phyloP scores from a whole-genome alignment of 2,888 invertebrate genomes.

The Biston betularia region DNA sequence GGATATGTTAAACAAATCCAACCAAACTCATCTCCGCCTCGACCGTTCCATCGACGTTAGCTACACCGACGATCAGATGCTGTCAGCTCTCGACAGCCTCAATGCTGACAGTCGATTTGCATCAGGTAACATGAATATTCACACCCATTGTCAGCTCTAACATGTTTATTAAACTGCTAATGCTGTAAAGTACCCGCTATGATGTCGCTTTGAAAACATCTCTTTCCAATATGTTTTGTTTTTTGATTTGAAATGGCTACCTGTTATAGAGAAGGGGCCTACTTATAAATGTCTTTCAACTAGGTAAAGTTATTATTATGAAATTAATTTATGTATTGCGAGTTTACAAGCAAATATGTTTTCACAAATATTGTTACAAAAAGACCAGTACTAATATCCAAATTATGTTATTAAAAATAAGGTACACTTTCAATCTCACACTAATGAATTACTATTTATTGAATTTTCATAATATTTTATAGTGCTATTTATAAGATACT shows the following conservation, averaged over 20 bases:
- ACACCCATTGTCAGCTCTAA: not conserved
- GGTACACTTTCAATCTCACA: too few relatives aligned
- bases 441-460: too few relatives aligned
- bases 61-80: conserved; percentile 80
- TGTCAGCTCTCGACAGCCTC: conserved; percentile 71
- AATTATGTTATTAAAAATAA: not conserved
- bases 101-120: conserved; percentile 70
- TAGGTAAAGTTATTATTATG: too few relatives aligned
- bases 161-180: not conserved
- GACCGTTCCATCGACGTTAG: conserved; percentile 79
- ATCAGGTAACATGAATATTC: conserved; percentile 56
- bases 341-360: too few relatives aligned
- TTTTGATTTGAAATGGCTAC: not conserved
- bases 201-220: not conserved
- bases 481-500: too few relatives aligned
- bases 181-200: not conserved
- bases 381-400: not conserved
- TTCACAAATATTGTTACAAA: not conserved
- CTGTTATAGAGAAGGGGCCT: not conserved
- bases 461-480: too few relatives aligned
- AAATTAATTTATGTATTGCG: too few relatives aligned
- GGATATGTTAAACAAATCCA: conserved; percentile 74
- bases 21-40: conserved; percentile 63
- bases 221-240: too few relatives aligned
- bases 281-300: not conserved